These are phyloP conservation scores for Agrotis segetum DNA, from an alignment of 2,888 invertebrate species.

Conservation along the genomic window DNA sequence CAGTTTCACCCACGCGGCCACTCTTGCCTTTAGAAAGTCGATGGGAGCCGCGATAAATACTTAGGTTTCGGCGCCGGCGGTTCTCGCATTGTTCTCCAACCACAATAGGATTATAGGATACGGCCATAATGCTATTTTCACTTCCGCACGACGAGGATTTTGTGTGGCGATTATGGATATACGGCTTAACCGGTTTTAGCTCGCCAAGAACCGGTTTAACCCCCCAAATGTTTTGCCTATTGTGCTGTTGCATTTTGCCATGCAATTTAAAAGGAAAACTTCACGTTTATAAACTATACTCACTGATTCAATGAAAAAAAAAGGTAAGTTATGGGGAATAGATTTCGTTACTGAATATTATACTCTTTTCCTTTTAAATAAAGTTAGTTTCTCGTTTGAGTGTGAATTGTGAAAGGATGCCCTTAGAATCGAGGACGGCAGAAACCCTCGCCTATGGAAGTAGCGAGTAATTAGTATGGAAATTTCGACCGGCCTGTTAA, in stretches of 20 bases:
- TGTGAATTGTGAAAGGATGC: conserved; percentile 53
- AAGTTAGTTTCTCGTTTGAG: conserved; percentile 33
- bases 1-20: conserved; percentile 79
- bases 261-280: conserved; percentile 2
- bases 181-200: conserved; percentile 35
- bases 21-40: conserved; percentile 78
- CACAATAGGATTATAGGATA: conserved; percentile 80
- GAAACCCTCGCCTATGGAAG: conserved; percentile 48
- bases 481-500: conserved; percentile 58
- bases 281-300: conserved; percentile 5
- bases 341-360: conserved; percentile 17
- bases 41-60: conserved; percentile 72
- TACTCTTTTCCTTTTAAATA: conserved; percentile 17
- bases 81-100: conserved; percentile 73
- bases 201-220: conserved; percentile 23
- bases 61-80: conserved; percentile 69
- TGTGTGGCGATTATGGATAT: conserved; percentile 45
- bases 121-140: conserved; percentile 67
- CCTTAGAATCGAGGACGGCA: conserved; percentile 49
- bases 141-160: conserved; percentile 68
- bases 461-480: conserved; percentile 66
- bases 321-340: conserved; percentile 14
- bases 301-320: conserved; percentile 8
- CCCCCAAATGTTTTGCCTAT: conserved; percentile 23
- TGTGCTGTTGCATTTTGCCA: conserved; percentile 18